Conservation (phyloP, 2,797 vertebrate genomes). For the Sebastes wilsoni region DNA sequence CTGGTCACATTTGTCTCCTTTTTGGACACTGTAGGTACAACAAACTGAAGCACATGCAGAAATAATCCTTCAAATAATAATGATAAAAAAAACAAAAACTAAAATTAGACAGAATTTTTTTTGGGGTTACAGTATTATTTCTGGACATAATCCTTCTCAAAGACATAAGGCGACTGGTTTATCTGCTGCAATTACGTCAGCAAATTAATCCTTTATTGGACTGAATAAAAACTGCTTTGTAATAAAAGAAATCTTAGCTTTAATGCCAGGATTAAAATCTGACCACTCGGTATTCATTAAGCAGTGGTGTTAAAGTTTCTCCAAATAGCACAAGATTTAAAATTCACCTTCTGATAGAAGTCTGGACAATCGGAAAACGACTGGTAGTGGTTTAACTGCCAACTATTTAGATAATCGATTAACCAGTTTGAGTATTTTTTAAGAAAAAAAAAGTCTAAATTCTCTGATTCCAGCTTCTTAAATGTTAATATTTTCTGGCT, state of each 20-base stretch:
- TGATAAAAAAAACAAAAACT: not conserved
- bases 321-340: not conserved
- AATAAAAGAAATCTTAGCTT: not conserved
- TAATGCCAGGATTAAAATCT: not conserved
- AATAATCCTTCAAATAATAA: not conserved
- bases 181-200: not conserved
- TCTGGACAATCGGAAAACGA: not conserved
- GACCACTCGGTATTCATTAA: not conserved
- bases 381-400: not conserved
- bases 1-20: not conserved
- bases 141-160: not conserved
- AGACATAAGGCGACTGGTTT: not conserved
- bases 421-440: no score
- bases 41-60: not conserved
- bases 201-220: not conserved
- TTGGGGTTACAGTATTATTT: not conserved
- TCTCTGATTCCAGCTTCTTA: no score
- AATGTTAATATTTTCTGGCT: accelerated
- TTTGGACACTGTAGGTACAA: not conserved
- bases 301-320: not conserved
- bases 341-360: accelerated
- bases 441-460: no score
- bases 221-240: not conserved
- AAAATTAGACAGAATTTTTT: not conserved
- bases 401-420: accelerated